phyloP scores from a whole-genome alignment of 64 coral and sea anemone genomes.

The Pocillopora verrucosa region DNA sequence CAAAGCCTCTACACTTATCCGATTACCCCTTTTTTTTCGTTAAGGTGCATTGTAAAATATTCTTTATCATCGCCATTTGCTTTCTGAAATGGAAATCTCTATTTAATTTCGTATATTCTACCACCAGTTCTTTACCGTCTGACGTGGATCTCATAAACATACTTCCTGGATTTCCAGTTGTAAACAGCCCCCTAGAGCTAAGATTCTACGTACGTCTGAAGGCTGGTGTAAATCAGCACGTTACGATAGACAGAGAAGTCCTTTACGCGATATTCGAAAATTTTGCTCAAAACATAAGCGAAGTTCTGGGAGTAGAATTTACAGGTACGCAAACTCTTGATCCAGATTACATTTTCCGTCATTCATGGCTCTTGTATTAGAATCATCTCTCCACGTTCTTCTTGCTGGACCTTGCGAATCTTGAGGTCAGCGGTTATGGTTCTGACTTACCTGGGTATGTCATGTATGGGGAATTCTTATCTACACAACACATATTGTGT shows the following conservation, averaged over 20 bases:
- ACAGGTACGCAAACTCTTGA: background rate
- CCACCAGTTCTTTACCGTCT: background rate
- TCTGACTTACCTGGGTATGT: too few relatives aligned
- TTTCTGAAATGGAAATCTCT: background rate
- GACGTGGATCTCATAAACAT: background rate
- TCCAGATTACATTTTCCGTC: background rate
- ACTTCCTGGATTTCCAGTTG: background rate
- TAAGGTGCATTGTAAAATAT: too few relatives aligned
- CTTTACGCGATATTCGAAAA: background rate
- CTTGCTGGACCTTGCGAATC: too few relatives aligned
- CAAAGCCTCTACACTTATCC: too few relatives aligned
- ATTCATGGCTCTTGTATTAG: background rate
- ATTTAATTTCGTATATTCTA: background rate
- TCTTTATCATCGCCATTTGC: background rate
- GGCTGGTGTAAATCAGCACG: background rate
- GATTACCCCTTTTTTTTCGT: too few relatives aligned
- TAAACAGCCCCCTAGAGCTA: conserved; percentile 8
- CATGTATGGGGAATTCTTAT: too few relatives aligned
- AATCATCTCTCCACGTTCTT: too few relatives aligned
- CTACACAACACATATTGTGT: too few relatives aligned
- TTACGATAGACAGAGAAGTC: background rate
- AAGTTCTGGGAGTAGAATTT: background rate
- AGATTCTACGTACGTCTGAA: background rate
- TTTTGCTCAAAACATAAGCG: background rate
- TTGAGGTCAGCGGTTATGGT: too few relatives aligned